A percentile compares a stretch with the other conserved stretches of the same genome.
phyloP scores from a whole-genome alignment of 2,888 invertebrate species.

The Lycophotia porphyrea region DNA sequence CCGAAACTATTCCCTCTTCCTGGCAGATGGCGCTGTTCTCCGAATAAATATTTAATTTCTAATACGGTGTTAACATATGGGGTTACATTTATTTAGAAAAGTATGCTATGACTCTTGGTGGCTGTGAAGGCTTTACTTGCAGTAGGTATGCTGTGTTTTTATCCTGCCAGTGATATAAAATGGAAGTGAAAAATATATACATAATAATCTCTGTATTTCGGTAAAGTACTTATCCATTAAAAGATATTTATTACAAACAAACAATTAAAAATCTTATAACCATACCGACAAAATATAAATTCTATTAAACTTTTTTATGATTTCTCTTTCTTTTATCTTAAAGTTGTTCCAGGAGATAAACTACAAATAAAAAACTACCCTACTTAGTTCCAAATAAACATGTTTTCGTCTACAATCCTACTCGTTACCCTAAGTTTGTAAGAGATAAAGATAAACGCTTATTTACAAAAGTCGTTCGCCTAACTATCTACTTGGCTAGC shows the following conservation, averaged over 20 bases:
- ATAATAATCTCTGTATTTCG: background rate
- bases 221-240: background rate
- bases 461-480: constrained; percentile 63
- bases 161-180: background rate
- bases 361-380: constrained; percentile 36
- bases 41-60: constrained; percentile 60
- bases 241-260: background rate
- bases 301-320: constrained; percentile 13
- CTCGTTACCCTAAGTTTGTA: constrained; percentile 62
- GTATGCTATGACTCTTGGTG: constrained; percentile 43
- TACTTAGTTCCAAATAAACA: constrained; percentile 63
- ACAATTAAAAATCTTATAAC: background rate
- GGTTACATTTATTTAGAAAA: constrained; percentile 42
- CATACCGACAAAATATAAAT: background rate
- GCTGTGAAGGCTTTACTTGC: background rate
- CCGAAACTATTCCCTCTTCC: constrained; percentile 52
- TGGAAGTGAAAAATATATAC: background rate
- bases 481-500: constrained; percentile 45
- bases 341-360: constrained; percentile 24
- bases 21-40: constrained; percentile 50
- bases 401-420: constrained; percentile 62
- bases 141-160: background rate
- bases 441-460: constrained; percentile 64
- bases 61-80: constrained; percentile 57
- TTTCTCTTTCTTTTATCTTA: constrained; percentile 1